phyloP scores from a whole-genome alignment of 2,113 vertebrate species.

The Megatriorchis doriae region DNA sequence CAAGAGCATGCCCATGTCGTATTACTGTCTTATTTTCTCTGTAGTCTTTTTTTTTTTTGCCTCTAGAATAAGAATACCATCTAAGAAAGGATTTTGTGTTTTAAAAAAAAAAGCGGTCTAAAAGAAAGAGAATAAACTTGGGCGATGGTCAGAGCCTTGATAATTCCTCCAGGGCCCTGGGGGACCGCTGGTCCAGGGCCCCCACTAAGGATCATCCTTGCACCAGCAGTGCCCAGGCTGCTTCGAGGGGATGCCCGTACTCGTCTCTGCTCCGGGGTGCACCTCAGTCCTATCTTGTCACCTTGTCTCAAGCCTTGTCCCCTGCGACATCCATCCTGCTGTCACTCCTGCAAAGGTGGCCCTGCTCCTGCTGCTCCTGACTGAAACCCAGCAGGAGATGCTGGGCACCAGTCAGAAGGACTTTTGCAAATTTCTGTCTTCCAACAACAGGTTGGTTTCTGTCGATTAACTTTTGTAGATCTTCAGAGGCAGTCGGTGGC shows the following conservation, averaged over 20 bases:
- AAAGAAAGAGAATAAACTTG: not conserved
- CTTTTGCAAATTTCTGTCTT: not conserved
- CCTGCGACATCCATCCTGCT: not conserved
- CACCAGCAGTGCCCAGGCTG: not conserved
- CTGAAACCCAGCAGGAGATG: not conserved
- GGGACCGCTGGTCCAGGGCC: not conserved
- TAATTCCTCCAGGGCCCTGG: not conserved
- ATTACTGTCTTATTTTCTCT: not conserved
- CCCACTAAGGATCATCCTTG: not conserved
- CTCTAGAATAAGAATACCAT: not conserved
- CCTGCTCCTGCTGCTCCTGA: not conserved
- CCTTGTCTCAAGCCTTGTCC: not conserved
- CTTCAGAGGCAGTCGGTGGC: not conserved
- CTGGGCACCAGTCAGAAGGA: not conserved
- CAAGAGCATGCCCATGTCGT: fast-evolving
- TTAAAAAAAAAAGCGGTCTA: not conserved
- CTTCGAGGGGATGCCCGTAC: not conserved
- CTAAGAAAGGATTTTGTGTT: not conserved
- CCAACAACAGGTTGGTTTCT: not conserved
- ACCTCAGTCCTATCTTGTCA: not conserved
- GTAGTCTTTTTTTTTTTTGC: too few relatives aligned
- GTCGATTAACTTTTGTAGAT: not conserved
- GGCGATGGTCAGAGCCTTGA: not conserved
- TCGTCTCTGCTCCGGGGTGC: not conserved
- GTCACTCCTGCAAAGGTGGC: not conserved